phyloP scores from a whole-genome alignment of 2,113 vertebrate species.

The Xiphophorus couchianus region DNA sequence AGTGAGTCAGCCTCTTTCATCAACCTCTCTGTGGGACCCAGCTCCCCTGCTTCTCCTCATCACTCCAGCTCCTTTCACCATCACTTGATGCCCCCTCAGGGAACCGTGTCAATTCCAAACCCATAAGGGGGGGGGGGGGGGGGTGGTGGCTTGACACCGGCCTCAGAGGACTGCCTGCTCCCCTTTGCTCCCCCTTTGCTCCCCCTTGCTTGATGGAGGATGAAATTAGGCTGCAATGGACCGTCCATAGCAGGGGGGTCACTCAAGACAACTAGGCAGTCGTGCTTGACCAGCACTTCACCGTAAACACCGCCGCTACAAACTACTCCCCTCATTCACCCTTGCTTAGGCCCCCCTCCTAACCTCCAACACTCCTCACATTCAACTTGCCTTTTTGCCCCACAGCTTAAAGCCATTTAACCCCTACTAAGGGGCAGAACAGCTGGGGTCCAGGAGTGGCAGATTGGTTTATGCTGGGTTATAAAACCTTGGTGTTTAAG shows the following conservation, averaged over 20 bases:
- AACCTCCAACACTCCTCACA: slow-evolving; percentile 27
- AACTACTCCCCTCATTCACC: slow-evolving; percentile 9
- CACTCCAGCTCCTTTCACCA: slow-evolving; percentile 11
- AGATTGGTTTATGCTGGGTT: slow-evolving; percentile 34
- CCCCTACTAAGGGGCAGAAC: slow-evolving; percentile 47
- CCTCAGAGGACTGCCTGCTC: slow-evolving; percentile 44
- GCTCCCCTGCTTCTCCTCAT: slow-evolving; percentile 26
- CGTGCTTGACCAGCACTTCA: slow-evolving; percentile 49
- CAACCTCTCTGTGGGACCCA: slow-evolving; percentile 21
- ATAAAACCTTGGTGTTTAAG: slow-evolving; percentile 52
- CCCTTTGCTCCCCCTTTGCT: slow-evolving; percentile 55
- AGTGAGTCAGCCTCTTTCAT: slow-evolving; percentile 37
- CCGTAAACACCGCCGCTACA: slow-evolving; percentile 24
- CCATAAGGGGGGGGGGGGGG: slow-evolving; percentile 33
- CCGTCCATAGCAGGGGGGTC: slow-evolving; percentile 44
- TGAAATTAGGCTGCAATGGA: slow-evolving; percentile 70
- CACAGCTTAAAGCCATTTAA: slow-evolving; percentile 61
- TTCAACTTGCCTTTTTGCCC: slow-evolving; percentile 45
- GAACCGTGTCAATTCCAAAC: slow-evolving; percentile 62
- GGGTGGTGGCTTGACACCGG: slow-evolving; percentile 36
- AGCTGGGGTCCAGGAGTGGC: slow-evolving; percentile 30
- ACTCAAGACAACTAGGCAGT: slow-evolving; percentile 47
- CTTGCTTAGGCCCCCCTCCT: slow-evolving; percentile 13
- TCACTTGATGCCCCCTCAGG: slow-evolving; percentile 28
- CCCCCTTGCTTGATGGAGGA: slow-evolving; percentile 62